phyloP scores from a whole-genome alignment of 1,140 invertebrate genomes.

The Drosophila guanche region DNA sequence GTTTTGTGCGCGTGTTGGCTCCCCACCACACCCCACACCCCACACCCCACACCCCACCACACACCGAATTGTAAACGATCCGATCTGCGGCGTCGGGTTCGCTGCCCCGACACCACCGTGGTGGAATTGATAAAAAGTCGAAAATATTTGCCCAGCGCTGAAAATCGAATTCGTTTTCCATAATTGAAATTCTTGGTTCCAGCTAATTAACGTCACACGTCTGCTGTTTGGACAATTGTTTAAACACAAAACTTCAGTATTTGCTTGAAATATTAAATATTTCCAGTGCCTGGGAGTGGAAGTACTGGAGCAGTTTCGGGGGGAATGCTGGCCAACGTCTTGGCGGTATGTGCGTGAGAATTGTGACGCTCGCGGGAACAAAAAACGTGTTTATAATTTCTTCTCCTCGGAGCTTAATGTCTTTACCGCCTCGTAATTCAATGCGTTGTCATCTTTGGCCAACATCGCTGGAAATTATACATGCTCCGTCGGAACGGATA shows the following conservation, averaged over 20 bases:
- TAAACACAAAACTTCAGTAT: conserved; percentile 50
- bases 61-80: conserved; percentile 10
- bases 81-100: conserved; percentile 39
- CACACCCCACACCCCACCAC: too few species aligned
- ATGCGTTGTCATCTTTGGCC: conserved; percentile 45
- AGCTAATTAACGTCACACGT: conserved; percentile 64
- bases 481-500: neutral
- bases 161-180: conserved; percentile 48
- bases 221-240: conserved; percentile 64
- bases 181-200: conserved; percentile 40
- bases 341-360: conserved; percentile 35
- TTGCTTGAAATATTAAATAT: conserved; percentile 39
- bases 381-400: conserved; percentile 64
- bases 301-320: conserved; percentile 11
- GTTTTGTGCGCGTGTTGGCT: conserved; percentile 17
- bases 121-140: conserved; percentile 22
- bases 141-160: conserved; percentile 58
- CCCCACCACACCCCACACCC: too few species aligned
- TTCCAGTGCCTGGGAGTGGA: conserved; percentile 8
- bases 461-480: conserved; percentile 14
- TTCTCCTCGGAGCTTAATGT: conserved; percentile 13
- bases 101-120: conserved; percentile 4
- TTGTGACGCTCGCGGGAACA: conserved; percentile 20
- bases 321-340: neutral
- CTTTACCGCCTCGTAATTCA: conserved; percentile 37